A percentile compares a stretch with the other conserved stretches of the same genome.
phyloP scores from a whole-genome alignment of 2,888 invertebrate species.

The Nebria brevicollis region DNA sequence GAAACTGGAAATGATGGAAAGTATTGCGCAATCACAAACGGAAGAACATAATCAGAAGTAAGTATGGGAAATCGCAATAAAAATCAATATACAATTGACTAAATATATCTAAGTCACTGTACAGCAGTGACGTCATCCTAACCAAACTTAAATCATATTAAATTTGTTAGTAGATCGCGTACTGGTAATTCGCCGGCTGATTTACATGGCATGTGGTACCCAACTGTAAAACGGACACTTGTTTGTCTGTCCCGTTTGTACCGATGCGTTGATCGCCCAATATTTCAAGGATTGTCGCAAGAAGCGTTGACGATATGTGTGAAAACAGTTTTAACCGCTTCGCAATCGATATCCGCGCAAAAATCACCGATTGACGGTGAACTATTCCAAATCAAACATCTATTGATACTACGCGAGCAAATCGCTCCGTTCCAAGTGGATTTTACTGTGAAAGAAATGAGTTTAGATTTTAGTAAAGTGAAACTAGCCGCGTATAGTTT shows the following conservation, averaged over 20 bases:
- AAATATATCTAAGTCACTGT: background rate
- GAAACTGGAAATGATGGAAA: constrained; percentile 97
- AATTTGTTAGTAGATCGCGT: constrained; percentile 50
- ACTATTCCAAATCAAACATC: constrained; percentile 97
- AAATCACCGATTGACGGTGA: constrained; percentile 90
- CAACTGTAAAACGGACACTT: constrained; percentile 92
- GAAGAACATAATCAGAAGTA: constrained; percentile 25
- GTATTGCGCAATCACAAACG: constrained; percentile 25
- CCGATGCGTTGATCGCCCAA: constrained; percentile 92
- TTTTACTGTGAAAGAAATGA: constrained; percentile 91
- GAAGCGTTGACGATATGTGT: constrained; percentile 94
- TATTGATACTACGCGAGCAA: constrained; percentile 95
- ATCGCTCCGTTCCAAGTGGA: constrained; percentile 97
- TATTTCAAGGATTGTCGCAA: constrained; percentile 96
- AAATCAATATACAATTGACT: too few species aligned
- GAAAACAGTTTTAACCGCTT: constrained; percentile 86
- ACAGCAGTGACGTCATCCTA: background rate
- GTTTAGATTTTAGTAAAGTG: constrained; percentile 92
- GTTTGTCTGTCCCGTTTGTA: constrained; percentile 93
- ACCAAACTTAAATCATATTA: too few species aligned
- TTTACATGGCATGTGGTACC: constrained; percentile 99
- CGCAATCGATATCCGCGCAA: constrained; percentile 78
- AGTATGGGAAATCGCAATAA: constrained; percentile 2
- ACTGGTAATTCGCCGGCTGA: constrained; percentile 70
- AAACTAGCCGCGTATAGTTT: constrained; percentile 85